A percentile compares a stretch with the other conserved stretches of the same genome.
phyloP scores from a whole-genome alignment of 2,797 vertebrate species.

The Euthynnus affinis region DNA sequence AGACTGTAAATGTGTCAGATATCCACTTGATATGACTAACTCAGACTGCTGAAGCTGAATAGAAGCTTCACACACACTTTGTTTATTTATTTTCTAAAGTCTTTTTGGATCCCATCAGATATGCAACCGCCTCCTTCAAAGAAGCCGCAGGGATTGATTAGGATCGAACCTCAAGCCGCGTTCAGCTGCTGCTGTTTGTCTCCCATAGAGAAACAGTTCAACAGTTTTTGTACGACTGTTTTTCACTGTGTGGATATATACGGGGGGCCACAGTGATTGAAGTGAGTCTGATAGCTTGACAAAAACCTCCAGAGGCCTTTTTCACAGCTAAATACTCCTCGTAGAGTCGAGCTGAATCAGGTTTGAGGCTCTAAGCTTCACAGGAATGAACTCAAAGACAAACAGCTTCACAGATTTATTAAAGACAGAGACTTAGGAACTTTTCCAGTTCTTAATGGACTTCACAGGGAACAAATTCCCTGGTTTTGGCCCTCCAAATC shows the following conservation, averaged over 20 bases:
- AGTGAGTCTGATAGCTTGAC: background rate
- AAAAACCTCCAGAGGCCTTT: slow-evolving; percentile 36
- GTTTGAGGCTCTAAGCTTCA: background rate
- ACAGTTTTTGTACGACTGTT: slow-evolving; percentile 68
- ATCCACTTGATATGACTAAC: no score
- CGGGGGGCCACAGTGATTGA: slow-evolving; percentile 46
- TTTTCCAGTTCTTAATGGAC: no score
- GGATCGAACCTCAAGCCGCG: slow-evolving; percentile 19
- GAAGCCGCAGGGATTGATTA: slow-evolving; percentile 33
- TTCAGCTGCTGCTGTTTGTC: slow-evolving; percentile 46
- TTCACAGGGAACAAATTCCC: no score
- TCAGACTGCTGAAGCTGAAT: no score
- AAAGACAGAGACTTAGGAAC: no score
- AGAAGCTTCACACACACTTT: no score
- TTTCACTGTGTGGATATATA: slow-evolving; percentile 30
- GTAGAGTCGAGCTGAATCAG: background rate
- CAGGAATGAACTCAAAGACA: background rate
- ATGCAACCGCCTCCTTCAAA: slow-evolving; percentile 34
- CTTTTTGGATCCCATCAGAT: no score
- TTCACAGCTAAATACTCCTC: background rate
- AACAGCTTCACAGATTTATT: no score
- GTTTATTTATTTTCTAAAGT: no score
- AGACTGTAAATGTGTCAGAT: no score
- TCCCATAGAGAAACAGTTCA: slow-evolving; percentile 56
- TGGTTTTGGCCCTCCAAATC: no score